Conservation (phyloP, 2,888 invertebrate genomes). For the Chrysina gloriosa region DNA sequence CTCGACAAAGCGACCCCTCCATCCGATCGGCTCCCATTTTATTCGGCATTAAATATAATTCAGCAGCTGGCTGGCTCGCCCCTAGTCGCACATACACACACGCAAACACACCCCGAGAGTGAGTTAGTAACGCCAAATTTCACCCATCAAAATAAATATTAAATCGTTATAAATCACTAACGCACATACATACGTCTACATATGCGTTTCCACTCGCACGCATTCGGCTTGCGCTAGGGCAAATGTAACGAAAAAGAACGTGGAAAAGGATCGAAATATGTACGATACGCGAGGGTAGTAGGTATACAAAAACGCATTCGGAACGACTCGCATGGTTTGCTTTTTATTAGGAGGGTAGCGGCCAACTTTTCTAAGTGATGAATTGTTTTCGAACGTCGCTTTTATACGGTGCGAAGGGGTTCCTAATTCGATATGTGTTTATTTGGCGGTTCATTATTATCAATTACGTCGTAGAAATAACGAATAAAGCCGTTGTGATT, state of each 20-base stretch:
- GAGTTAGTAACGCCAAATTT: constrained; percentile 67
- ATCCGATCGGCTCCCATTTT: constrained; percentile 49
- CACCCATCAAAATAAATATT: constrained; percentile 68
- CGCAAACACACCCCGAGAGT: constrained; percentile 46
- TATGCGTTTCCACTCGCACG: constrained; percentile 1
- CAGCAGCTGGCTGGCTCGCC: constrained; percentile 62
- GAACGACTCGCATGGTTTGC: constrained; percentile 54
- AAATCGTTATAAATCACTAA: constrained; percentile 66
- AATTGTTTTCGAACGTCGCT: constrained; percentile 57
- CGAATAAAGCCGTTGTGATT: neutral
- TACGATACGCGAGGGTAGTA: neutral
- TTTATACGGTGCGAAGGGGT: constrained; percentile 46
- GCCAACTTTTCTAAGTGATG: constrained; percentile 54
- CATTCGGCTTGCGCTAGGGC: too few relatives aligned
- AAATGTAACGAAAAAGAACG: neutral
- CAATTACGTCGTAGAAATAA: constrained; percentile 30
- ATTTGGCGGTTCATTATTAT: constrained; percentile 52
- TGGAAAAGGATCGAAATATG: constrained; percentile 10
- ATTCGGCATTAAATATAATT: constrained; percentile 60
- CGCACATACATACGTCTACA: constrained; percentile 52
- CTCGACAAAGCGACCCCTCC: constrained; percentile 41
- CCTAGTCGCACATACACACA: constrained; percentile 48
- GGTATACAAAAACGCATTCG: neutral
- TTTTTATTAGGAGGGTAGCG: constrained; percentile 53
- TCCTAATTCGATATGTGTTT: constrained; percentile 58